phyloP scores from a whole-genome alignment of 2,888 invertebrate species.

The Plagodis pulveraria region DNA sequence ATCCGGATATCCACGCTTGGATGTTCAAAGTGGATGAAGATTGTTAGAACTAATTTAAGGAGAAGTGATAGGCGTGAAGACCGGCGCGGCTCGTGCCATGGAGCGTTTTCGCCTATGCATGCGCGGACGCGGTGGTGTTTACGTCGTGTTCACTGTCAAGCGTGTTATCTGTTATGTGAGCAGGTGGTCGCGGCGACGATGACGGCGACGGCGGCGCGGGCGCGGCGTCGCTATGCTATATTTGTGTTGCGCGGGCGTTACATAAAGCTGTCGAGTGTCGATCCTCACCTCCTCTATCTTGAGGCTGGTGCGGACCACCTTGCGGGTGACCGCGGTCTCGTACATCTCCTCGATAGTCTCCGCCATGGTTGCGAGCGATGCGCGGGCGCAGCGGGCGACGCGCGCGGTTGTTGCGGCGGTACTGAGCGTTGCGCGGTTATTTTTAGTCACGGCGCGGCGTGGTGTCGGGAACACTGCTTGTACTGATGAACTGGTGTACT shows the following conservation, averaged over 20 bases:
- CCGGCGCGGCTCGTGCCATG: conserved; percentile 12
- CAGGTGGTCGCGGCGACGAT: conserved; percentile 56
- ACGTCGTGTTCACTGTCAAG: conserved; percentile 79
- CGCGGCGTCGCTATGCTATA: conserved; percentile 55
- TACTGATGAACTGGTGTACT: conserved; percentile 23
- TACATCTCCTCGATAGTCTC: conserved; percentile 89
- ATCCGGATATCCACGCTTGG: conserved; percentile 58
- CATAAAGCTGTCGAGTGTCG: conserved; percentile 72
- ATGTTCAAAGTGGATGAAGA: conserved; percentile 25
- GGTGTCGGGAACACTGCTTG: conserved; percentile 50
- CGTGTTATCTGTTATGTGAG: conserved; percentile 80
- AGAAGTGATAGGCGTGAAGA: conserved; percentile 41
- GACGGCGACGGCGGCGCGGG: conserved; percentile 17
- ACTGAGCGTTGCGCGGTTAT: conserved; percentile 77
- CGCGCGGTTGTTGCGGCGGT: conserved; percentile 80
- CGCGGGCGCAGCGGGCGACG: conserved; percentile 80
- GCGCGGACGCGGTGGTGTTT: conserved; percentile 58
- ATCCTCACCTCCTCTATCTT: conserved; percentile 90
- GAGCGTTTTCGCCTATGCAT: conserved; percentile 31
- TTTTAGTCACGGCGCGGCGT: conserved; percentile 77
- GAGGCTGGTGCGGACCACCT: conserved; percentile 88
- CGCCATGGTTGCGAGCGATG: conserved; percentile 82
- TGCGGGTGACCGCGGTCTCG: conserved; percentile 89
- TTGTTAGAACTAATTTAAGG: conserved; percentile 30
- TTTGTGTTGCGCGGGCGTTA: conserved; percentile 75